A percentile compares a stretch with the other conserved stretches of the same genome.
Evolutionary conservation across 2,797 vertebrate genomes (phyloP).

Genomic region (Anguilla obscura): DNA sequence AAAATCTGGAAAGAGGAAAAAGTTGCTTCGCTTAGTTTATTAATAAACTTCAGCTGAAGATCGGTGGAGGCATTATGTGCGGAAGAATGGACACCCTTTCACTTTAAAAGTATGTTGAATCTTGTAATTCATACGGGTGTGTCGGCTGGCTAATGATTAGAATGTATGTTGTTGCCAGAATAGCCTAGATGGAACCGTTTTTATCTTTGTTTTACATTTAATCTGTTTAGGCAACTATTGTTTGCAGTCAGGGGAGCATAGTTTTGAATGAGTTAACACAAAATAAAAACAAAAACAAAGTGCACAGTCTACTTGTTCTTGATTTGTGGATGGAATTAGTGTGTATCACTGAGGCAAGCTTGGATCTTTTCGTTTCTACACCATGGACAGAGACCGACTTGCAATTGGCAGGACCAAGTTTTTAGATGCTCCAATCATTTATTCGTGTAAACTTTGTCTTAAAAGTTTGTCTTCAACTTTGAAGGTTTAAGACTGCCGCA

Average conservation of each 20-base stretch:
- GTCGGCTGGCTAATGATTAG: background rate
- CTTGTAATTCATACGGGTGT: background rate
- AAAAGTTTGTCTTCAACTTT: background rate
- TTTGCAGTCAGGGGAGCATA: background rate
- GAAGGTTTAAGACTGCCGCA: background rate
- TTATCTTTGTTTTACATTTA: background rate
- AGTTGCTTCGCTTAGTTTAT: background rate
- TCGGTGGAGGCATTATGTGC: background rate
- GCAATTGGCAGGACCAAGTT: background rate
- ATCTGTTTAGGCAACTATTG: background rate
- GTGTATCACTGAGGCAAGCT: background rate
- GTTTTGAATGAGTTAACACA: background rate
- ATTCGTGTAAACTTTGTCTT: background rate
- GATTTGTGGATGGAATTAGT: background rate
- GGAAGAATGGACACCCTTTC: background rate
- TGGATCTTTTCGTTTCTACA: background rate
- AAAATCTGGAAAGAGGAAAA: background rate
- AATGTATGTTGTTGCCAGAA: background rate
- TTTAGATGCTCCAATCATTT: background rate
- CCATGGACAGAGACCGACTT: background rate
- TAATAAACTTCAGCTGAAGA: background rate
- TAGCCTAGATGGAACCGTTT: background rate
- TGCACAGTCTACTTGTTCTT: background rate
- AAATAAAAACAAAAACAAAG: background rate
- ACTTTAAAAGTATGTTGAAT: conserved; percentile 15